These are phyloP conservation scores for Pocillopora verrucosa DNA, from an alignment of 64 coral and sea anemone genomes.

Conservation along the genomic window DNA sequence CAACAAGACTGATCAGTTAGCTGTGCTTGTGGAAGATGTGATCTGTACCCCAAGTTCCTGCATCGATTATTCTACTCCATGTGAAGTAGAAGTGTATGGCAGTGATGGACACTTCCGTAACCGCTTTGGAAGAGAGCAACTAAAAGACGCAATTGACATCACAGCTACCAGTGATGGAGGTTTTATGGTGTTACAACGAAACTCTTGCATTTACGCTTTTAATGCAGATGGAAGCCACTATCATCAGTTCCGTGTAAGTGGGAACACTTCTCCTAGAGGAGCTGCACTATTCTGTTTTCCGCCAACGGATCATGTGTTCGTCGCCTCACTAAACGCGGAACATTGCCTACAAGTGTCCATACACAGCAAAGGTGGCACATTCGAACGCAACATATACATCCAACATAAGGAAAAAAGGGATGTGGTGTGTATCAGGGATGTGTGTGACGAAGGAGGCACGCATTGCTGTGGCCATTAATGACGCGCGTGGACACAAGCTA, in stretches of 20 bases:
- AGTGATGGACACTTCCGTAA: conserved; percentile 19
- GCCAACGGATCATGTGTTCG: conserved; percentile 3
- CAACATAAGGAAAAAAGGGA: neutral
- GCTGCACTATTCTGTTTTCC: conserved; percentile 19
- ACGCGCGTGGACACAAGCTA: neutral
- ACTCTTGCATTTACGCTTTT: conserved; percentile 28
- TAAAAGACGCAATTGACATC: conserved; percentile 6
- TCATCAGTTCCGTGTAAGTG: neutral
- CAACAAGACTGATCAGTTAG: conserved; percentile 2
- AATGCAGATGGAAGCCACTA: neutral
- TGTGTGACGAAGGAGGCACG: conserved; percentile 5
- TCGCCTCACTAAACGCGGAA: neutral
- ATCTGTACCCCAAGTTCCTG: neutral
- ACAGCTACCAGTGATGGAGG: neutral
- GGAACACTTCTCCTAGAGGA: neutral
- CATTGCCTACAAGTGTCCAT: neutral
- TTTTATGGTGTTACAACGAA: conserved; percentile 26
- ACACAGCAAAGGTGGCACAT: conserved; percentile 20
- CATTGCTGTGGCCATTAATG: conserved; percentile 18
- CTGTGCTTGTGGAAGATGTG: neutral
- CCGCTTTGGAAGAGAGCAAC: conserved; percentile 14
- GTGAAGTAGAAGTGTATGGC: conserved; percentile 2
- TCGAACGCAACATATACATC: neutral
- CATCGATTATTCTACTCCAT: neutral
- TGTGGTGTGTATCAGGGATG: neutral